A percentile compares a stretch with the other conserved stretches of the same genome.
These are phyloP conservation scores for Poecile montanus DNA, from an alignment of 2,797 vertebrate genomes.

Conservation along the genomic window DNA sequence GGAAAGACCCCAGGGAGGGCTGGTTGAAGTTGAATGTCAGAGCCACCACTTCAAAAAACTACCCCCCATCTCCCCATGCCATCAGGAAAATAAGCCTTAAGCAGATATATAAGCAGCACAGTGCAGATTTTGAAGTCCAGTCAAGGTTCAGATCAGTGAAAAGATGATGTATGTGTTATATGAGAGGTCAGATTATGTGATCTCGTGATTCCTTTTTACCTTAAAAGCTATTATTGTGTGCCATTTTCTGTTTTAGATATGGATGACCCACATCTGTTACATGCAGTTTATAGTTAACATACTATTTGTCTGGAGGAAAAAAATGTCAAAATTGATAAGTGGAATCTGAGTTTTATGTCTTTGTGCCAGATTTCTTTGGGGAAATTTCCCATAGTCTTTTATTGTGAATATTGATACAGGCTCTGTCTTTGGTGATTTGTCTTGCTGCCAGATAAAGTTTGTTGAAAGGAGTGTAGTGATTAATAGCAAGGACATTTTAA, in stretches of 20 bases:
- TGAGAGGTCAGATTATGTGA: background rate
- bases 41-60: background rate
- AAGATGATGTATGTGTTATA: background rate
- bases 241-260: background rate
- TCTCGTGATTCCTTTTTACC: background rate
- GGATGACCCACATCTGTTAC: background rate
- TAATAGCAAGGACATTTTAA: constrained; percentile 15
- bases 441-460: constrained; percentile 18
- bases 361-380: background rate
- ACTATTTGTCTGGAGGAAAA: background rate
- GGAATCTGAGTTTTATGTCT: background rate
- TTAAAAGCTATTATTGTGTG: background rate
- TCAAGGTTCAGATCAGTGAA: background rate
- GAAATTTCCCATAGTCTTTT: constrained; percentile 28
- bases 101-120: background rate
- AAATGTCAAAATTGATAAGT: constrained; percentile 1
- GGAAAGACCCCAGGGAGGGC: background rate
- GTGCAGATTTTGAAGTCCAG: background rate
- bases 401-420: constrained; percentile 12
- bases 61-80: rapidly evolving
- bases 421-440: constrained; percentile 16
- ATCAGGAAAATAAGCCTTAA: background rate
- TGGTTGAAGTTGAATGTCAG: background rate
- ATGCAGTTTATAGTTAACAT: background rate
- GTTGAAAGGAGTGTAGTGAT: background rate